These are phyloP conservation scores for Schlechtendalia chinensis DNA, from an alignment of 1,140 invertebrate species.

Conservation along the genomic window DNA sequence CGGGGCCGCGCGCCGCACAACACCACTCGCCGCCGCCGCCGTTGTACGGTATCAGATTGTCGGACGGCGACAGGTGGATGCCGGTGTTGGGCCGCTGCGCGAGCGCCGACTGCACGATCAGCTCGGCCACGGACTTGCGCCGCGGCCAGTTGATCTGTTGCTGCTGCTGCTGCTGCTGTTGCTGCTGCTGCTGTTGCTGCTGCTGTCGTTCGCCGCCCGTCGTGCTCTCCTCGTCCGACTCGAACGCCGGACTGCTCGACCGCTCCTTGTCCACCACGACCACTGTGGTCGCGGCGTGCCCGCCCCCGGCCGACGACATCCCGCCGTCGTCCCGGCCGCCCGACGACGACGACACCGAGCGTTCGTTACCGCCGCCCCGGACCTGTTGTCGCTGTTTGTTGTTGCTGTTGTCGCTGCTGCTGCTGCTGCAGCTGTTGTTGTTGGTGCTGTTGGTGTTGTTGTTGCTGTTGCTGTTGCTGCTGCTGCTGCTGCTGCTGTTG, in stretches of 20 bases:
- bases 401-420: background rate
- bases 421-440: background rate
- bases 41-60: constrained; percentile 32
- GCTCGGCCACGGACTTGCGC: constrained; percentile 45
- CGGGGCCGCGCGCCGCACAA: background rate
- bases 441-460: background rate
- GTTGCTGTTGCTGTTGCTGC: background rate
- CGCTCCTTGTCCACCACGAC: constrained; percentile 75
- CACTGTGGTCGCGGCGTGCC: background rate
- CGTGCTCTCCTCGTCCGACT: constrained; percentile 86
- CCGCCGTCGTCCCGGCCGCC: background rate
- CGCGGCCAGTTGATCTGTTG: constrained; percentile 46
- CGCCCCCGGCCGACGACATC: background rate
- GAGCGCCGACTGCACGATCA: constrained; percentile 48
- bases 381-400: background rate
- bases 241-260: constrained; percentile 91
- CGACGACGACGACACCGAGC: too few relatives aligned
- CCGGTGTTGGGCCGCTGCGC: constrained; percentile 53
- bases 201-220: constrained; percentile 50
- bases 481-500: background rate
- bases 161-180: too few relatives aligned
- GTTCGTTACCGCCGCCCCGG: background rate
- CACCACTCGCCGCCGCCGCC: background rate
- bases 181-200: too few relatives aligned
- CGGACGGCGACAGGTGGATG: constrained; percentile 42